phyloP scores from a whole-genome alignment of 2,113 vertebrate species.

The Pygoscelis adeliae region DNA sequence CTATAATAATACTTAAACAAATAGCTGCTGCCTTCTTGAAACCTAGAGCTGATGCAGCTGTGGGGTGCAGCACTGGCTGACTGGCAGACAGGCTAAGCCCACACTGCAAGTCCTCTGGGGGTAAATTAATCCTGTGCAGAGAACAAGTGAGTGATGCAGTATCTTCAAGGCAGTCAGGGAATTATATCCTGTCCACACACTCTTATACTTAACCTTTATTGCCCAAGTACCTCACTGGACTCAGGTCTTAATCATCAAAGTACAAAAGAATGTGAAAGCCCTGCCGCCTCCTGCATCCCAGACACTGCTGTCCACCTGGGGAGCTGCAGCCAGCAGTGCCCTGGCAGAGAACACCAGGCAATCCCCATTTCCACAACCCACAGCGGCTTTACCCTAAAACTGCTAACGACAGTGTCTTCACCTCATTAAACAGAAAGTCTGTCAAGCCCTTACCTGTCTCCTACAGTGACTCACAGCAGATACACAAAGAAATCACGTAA shows the following conservation, averaged over 20 bases:
- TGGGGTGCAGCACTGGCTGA: neutral
- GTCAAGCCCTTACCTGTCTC: neutral
- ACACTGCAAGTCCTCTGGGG: neutral
- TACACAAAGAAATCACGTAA: neutral
- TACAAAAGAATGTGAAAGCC: neutral
- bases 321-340: neutral
- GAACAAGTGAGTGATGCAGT: neutral
- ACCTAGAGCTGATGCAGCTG: neutral
- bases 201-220: neutral
- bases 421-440: neutral
- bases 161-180: neutral
- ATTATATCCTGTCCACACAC: neutral
- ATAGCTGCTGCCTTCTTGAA: neutral
- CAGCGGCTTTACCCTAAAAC: neutral
- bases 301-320: neutral
- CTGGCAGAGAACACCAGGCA: neutral
- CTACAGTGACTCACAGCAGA: rapidly evolving
- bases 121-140: neutral
- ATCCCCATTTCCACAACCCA: neutral
- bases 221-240: neutral
- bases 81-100: neutral
- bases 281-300: rapidly evolving
- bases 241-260: neutral
- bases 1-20: neutral
- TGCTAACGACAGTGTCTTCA: neutral